Evolutionary conservation across 2,888 invertebrate genomes (phyloP), one percentile per base, ranked within the genome.

Genomic region (Hydraecia micacea): DNA sequence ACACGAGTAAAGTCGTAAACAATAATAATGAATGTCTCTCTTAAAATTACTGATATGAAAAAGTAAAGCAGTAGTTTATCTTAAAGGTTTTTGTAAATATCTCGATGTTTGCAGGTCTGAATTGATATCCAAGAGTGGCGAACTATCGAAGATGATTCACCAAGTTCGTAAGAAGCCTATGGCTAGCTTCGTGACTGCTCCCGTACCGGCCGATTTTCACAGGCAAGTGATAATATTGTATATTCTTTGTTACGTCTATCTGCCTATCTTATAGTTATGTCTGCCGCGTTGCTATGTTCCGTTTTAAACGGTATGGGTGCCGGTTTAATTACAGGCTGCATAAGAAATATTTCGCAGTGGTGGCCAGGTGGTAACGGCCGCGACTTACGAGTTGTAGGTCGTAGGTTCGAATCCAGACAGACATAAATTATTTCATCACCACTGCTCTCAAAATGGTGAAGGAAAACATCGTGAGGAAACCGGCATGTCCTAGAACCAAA

Each of bases 151-250:
- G 89, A 98, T 98, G 97, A 98, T 99, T 87, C 98, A 98, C 91
- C 98, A 98, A 91, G 98, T 99, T 62, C 97, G 98, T 78, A 98
- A 98, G 91, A 99, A 99, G 93, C 99, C 99, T 0, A 98, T 99
- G 98, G 98, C 98, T 6, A 98, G 98, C 93, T 98, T 98, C 93
- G 98, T 98, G 74, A 98, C 98, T 73, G 98, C 98, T 42, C 98
- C 99, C 0, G 98, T 99, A 86, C 98, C 99, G 84, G 98, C 99
- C 69, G 99, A 99, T 97, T 99, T 99, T 95, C 98, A 98, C 90
- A 98, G 98, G 98, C 98, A 93, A 94, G 94, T 93, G 77, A 80
- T 32, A 52, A 36, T 77, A 82, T 72, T 39, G n/a, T 32, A 1
- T 58, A 58, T n/a, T 58, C 0, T 21, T 52, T 52, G 21, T 52